A percentile compares a stretch with the other conserved stretches of the same genome.
phyloP scores from a whole-genome alignment of 1,140 invertebrate genomes.

The Zaprionus ghesquierei region DNA sequence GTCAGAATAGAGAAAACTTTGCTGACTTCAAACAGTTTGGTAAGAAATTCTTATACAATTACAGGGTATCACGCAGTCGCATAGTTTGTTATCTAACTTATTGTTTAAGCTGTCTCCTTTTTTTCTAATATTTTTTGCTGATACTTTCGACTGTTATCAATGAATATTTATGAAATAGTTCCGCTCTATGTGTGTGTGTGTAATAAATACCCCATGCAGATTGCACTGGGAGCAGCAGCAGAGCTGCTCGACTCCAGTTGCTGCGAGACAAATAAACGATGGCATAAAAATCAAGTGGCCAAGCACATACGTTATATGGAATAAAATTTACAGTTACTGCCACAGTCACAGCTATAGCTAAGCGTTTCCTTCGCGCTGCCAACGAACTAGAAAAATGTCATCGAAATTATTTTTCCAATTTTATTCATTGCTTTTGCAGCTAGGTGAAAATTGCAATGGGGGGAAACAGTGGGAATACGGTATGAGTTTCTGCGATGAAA shows the following conservation, averaged over 20 bases:
- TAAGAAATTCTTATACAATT: too few species aligned
- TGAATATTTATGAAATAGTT: conserved; percentile 53
- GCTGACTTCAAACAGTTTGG: neutral
- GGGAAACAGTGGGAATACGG: too few species aligned
- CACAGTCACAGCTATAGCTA: neutral
- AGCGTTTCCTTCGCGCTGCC: neutral
- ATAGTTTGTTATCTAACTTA: conserved; percentile 9
- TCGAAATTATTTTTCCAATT: neutral
- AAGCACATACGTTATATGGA: conserved; percentile 1
- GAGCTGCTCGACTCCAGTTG: neutral
- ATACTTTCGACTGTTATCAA: conserved; percentile 25
- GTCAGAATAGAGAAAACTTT: too few species aligned
- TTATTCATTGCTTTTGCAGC: neutral
- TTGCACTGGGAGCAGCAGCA: conserved; percentile 14
- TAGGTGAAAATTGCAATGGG: neutral
- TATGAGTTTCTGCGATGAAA: too few species aligned
- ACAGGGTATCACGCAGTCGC: neutral
- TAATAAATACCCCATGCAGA: conserved; percentile 14
- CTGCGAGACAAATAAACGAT: neutral
- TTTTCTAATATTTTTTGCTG: conserved; percentile 8
- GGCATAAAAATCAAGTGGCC: neutral
- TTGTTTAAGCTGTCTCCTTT: neutral
- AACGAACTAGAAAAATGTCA: neutral
- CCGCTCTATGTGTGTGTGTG: neutral
- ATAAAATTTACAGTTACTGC: neutral